Percentiles rank a stretch among this genome's conserved stretches.
Conservation (phyloP, 2,888 invertebrate species). For the Theodoxus fluviatilis region DNA sequence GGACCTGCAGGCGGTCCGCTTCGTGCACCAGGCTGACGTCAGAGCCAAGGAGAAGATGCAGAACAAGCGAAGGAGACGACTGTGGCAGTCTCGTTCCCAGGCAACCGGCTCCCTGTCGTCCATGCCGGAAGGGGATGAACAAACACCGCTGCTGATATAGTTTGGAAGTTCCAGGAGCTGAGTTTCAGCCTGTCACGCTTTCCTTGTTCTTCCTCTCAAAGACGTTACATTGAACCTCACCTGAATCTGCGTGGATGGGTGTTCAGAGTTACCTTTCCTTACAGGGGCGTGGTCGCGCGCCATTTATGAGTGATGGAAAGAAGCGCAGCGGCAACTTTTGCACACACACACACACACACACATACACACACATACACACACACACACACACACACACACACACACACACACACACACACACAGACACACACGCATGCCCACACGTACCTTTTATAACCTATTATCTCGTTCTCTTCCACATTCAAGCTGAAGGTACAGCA, state of each 20-base stretch:
- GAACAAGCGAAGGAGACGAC: neutral
- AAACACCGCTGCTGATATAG: neutral
- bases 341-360: neutral
- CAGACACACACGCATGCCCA: conserved; percentile 14
- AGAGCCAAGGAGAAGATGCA: neutral
- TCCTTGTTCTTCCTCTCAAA: too few species aligned
- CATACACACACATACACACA: neutral
- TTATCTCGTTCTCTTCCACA: too few species aligned
- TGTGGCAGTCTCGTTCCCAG: neutral
- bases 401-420: conserved; percentile 22
- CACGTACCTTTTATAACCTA: neutral
- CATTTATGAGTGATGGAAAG: too few species aligned
- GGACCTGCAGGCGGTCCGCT: neutral
- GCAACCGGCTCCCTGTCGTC: too few species aligned
- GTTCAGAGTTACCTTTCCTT: too few species aligned
- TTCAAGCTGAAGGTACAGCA: neutral
- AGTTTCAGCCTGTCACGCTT: too few species aligned
- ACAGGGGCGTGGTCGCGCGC: too few species aligned
- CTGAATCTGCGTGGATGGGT: too few species aligned
- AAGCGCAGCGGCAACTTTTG: too few species aligned
- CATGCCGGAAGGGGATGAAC: too few species aligned
- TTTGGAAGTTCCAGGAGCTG: too few species aligned
- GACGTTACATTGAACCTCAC: too few species aligned
- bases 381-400: conserved; percentile 19
- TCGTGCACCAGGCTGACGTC: neutral